These are phyloP conservation scores for Tor tambroides DNA, from an alignment of 2,113 vertebrate species.

Conservation along the genomic window DNA sequence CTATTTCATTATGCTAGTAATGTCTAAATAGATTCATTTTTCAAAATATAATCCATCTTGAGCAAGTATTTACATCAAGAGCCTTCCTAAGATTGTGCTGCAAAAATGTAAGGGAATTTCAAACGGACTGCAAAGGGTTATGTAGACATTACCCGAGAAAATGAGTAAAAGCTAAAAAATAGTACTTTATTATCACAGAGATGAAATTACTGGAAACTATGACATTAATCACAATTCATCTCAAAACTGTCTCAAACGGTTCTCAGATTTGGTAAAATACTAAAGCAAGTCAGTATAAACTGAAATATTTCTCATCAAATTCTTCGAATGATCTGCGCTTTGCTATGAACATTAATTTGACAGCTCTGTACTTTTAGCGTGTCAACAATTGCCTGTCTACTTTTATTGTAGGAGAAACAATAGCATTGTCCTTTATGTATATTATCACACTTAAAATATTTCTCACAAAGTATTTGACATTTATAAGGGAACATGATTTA, in stretches of 20 bases:
- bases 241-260: neutral
- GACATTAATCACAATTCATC: neutral
- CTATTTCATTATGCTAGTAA: too few species aligned
- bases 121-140: too few species aligned
- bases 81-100: too few species aligned
- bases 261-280: neutral
- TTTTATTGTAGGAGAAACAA: neutral
- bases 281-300: neutral
- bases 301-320: neutral
- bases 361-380: neutral
- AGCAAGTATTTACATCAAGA: neutral
- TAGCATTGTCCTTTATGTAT: neutral
- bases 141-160: too few species aligned
- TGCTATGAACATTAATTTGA: neutral
- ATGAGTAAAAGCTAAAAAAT: neutral
- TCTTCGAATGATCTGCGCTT: neutral
- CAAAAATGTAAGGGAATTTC: too few species aligned
- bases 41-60: neutral
- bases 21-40: too few species aligned
- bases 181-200: neutral
- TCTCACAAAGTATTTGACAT: neutral
- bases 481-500: neutral
- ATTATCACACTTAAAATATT: neutral
- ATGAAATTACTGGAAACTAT: neutral
- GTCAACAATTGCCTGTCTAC: neutral